These are phyloP conservation scores for Phengaris arion DNA, from an alignment of 2,888 invertebrate species.

Conservation along the genomic window DNA sequence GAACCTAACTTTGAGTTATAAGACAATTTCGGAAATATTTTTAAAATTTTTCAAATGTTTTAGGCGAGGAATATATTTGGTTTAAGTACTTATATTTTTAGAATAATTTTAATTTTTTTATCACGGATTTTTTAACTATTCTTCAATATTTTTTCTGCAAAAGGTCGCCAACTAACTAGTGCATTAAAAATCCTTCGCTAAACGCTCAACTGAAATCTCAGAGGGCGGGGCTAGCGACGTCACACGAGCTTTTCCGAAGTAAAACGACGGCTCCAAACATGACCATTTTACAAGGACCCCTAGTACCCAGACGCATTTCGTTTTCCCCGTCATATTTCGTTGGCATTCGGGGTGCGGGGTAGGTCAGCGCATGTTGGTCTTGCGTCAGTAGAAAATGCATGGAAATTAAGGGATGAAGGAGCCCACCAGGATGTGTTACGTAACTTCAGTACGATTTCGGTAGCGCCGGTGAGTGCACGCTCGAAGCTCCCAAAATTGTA, in stretches of 20 bases:
- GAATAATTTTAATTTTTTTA: too few relatives aligned
- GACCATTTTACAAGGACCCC: constrained; percentile 49
- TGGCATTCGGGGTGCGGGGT: constrained; percentile 38
- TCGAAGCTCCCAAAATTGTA: constrained; percentile 41
- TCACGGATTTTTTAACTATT: too few relatives aligned
- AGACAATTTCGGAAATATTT: too few relatives aligned
- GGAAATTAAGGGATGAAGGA: constrained; percentile 58
- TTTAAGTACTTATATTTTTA: too few relatives aligned
- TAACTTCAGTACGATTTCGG: constrained; percentile 68
- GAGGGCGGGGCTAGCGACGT: constrained; percentile 62
- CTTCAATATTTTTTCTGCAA: neutral
- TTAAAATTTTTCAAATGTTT: too few relatives aligned
- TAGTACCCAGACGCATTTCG: constrained; percentile 30
- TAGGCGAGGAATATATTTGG: too few relatives aligned
- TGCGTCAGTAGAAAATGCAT: constrained; percentile 52
- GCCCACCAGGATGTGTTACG: constrained; percentile 69
- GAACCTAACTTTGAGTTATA: too few relatives aligned
- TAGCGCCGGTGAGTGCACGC: constrained; percentile 56
- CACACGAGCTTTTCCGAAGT: constrained; percentile 60
- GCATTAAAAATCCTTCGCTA: neutral
- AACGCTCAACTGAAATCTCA: constrained; percentile 41
- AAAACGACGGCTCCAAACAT: constrained; percentile 46
- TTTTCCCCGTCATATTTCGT: constrained; percentile 2
- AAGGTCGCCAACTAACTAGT: neutral
- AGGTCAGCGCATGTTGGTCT: constrained; percentile 49